phyloP scores from a whole-genome alignment of 2,888 invertebrate species.

The Folsomia manolachei region DNA sequence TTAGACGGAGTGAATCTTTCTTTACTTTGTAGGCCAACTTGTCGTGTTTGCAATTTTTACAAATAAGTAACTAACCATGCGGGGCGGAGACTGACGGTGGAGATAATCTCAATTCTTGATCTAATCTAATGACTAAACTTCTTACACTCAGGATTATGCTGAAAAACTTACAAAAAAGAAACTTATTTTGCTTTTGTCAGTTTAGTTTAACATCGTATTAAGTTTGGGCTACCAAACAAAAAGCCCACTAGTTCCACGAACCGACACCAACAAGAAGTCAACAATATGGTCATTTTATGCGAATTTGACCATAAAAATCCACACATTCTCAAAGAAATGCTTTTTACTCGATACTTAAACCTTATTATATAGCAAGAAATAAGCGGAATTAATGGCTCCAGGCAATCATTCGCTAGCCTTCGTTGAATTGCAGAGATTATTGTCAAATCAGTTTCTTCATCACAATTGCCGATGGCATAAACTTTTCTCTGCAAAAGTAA shows the following conservation, averaged over 20 bases:
- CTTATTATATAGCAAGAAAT: neutral
- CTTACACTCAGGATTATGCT: neutral
- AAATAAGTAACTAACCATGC: neutral
- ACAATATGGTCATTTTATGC: too few relatives aligned
- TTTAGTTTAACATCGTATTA: too few relatives aligned
- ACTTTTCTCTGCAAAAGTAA: slow-evolving; percentile 3
- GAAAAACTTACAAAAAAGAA: too few relatives aligned
- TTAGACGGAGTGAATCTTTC: too few relatives aligned
- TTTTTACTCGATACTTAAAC: neutral
- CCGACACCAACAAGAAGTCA: too few relatives aligned
- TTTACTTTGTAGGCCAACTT: neutral
- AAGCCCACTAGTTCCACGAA: too few relatives aligned
- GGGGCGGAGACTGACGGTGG: neutral
- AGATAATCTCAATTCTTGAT: neutral
- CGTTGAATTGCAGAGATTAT: neutral
- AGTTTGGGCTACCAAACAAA: too few relatives aligned
- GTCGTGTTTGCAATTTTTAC: too few relatives aligned
- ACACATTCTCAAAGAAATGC: neutral
- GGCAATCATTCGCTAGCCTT: neutral
- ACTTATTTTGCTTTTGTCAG: too few relatives aligned
- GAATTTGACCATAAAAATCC: too few relatives aligned
- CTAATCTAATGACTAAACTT: neutral
- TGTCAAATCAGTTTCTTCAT: slow-evolving; percentile 5
- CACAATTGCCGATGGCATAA: too few relatives aligned
- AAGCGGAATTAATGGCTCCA: neutral